Conservation (phyloP, 2,113 vertebrate genomes). For the Myiozetetes cayanensis region DNA sequence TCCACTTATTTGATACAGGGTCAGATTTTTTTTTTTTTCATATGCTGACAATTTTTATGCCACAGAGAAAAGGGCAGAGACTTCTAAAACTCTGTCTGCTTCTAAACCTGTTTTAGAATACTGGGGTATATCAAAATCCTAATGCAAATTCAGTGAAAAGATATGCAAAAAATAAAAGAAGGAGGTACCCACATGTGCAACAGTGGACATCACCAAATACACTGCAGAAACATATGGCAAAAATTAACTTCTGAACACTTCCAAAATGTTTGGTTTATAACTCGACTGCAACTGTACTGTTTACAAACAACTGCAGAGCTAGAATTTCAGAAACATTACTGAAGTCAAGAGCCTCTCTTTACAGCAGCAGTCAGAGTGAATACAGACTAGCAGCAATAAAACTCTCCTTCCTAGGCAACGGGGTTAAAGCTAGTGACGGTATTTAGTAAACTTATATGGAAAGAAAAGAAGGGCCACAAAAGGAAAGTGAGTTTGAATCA, state of each 20-base stretch:
- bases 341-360: neutral
- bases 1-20: neutral
- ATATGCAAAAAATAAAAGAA: neutral
- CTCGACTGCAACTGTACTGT: neutral
- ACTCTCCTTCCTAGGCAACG: neutral
- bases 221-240: neutral
- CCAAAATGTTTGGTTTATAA: neutral
- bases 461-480: neutral
- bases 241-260: neutral
- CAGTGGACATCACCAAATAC: neutral
- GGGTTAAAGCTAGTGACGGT: neutral
- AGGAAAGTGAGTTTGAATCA: neutral
- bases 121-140: neutral
- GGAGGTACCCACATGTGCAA: neutral
- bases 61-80: neutral
- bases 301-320: neutral
- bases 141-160: neutral
- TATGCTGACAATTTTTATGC: neutral
- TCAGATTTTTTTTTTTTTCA: neutral
- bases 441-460: neutral
- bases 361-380: neutral
- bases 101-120: neutral
- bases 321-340: neutral
- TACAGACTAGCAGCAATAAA: neutral
- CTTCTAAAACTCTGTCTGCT: neutral